These are phyloP conservation scores for Diploscapter pachys DNA, from an alignment of 1,140 invertebrate genomes.

Conservation along the genomic window DNA sequence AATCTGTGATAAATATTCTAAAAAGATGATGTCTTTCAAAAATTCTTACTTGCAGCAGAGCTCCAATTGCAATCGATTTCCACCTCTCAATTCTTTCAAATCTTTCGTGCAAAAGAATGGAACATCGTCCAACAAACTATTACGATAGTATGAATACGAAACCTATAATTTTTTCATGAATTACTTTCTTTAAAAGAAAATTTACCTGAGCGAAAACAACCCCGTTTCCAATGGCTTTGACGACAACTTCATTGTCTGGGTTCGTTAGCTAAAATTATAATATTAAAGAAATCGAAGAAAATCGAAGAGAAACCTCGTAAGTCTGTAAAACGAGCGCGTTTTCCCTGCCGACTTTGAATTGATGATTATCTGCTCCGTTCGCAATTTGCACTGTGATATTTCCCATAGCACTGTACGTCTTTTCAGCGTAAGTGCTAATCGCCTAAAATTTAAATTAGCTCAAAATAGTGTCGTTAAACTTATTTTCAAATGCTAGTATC, in stretches of 20 bases:
- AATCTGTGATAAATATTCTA: not conserved
- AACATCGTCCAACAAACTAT: slow-evolving; percentile 47
- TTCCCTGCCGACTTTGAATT: slow-evolving; percentile 43
- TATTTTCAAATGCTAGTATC: no score
- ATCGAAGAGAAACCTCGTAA: slow-evolving; percentile 41
- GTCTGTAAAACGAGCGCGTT: slow-evolving; percentile 57
- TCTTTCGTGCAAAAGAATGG: slow-evolving; percentile 55
- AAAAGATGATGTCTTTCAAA: not conserved
- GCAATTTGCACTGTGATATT: slow-evolving; percentile 27
- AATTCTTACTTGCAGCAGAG: slow-evolving; percentile 53
- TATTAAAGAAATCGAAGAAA: not conserved
- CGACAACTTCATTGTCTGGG: slow-evolving; percentile 41
- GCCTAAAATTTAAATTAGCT: not conserved
- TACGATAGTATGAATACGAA: slow-evolving; percentile 52
- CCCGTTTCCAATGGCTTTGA: slow-evolving; percentile 46
- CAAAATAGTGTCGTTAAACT: no score
- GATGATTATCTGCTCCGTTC: slow-evolving; percentile 45
- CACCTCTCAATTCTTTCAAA: slow-evolving; percentile 47
- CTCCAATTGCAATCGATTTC: slow-evolving; percentile 52
- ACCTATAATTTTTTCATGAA: slow-evolving; percentile 12
- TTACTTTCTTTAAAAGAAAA: not conserved
- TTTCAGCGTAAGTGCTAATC: no score
- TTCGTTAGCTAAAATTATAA: not conserved
- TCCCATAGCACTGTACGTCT: no score
- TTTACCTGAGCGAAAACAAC: slow-evolving; percentile 49